Percentiles rank a stretch among this genome's conserved stretches.
Evolutionary conservation across 2,797 vertebrate species (phyloP).

Genomic region (Pseudochirops corinnae): DNA sequence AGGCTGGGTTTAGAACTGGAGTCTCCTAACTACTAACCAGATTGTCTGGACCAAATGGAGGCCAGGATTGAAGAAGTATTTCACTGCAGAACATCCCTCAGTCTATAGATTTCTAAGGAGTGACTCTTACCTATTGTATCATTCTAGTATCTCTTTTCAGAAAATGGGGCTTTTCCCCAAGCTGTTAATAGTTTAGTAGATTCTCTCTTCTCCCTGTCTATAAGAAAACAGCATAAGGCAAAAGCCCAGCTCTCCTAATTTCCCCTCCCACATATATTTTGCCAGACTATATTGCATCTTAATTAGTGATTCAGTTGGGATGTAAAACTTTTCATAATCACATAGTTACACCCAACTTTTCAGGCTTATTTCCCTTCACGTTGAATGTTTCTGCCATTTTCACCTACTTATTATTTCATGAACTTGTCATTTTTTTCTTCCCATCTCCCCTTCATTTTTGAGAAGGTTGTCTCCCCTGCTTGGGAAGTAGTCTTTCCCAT

Average conservation of each 20-base stretch:
- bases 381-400: not conserved
- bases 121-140: not conserved
- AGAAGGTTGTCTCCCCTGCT: not conserved
- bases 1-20: not conserved
- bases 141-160: not conserved
- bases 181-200: not conserved
- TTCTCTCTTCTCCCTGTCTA: not conserved
- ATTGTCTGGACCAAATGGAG: not conserved
- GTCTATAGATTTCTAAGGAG: not conserved
- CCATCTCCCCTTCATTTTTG: not conserved
- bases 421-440: not conserved
- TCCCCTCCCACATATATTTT: not conserved
- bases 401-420: not conserved
- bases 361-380: not conserved
- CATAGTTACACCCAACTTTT: not conserved
- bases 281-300: not conserved
- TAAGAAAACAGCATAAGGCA: not conserved
- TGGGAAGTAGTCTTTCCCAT: not conserved
- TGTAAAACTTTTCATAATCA: not conserved
- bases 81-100: no score
- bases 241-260: not conserved
- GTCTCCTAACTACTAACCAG: not conserved
- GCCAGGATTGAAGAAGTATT: not conserved
- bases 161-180: not conserved
- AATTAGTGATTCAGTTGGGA: not conserved